phyloP scores from a whole-genome alignment of 1,140 invertebrate genomes.

The Harlomillsia oculata region DNA sequence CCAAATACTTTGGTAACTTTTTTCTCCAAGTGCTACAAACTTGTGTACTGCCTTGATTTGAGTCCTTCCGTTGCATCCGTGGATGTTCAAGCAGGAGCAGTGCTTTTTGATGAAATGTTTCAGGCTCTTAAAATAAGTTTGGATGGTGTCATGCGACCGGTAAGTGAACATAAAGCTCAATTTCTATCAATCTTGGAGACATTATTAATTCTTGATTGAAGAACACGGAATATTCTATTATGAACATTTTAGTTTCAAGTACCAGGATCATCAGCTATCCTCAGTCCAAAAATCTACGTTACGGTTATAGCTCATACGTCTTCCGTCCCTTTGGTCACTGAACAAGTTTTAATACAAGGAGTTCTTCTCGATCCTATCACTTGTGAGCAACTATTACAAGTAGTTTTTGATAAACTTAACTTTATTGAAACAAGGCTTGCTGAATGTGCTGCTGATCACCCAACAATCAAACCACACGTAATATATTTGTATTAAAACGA shows the following conservation, averaged over 20 bases:
- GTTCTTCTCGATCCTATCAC: slow-evolving; percentile 55
- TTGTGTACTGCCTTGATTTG: slow-evolving; percentile 69
- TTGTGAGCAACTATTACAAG: slow-evolving; percentile 50
- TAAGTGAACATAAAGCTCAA: slow-evolving; percentile 45
- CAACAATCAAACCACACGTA: too few species aligned
- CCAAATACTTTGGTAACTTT: slow-evolving; percentile 46
- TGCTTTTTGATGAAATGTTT: slow-evolving; percentile 61
- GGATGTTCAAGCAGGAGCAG: slow-evolving; percentile 56
- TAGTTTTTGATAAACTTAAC: slow-evolving; percentile 50
- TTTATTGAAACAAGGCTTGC: slow-evolving; percentile 55
- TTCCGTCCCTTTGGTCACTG: slow-evolving; percentile 58
- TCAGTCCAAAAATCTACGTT: slow-evolving; percentile 62
- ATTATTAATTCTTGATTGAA: not conserved
- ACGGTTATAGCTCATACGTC: slow-evolving; percentile 72
- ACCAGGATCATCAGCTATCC: slow-evolving; percentile 55
- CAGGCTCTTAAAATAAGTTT: slow-evolving; percentile 54
- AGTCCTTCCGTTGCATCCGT: slow-evolving; percentile 67
- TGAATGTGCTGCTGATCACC: slow-evolving; percentile 40
- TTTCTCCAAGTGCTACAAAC: slow-evolving; percentile 51
- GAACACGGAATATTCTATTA: slow-evolving; percentile 15
- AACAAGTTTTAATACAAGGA: slow-evolving; percentile 66
- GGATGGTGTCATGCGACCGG: slow-evolving; percentile 53
- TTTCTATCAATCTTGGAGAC: slow-evolving; percentile 6
- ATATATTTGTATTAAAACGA: too few species aligned
- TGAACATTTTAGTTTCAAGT: slow-evolving; percentile 51